Percentiles rank a stretch among this genome's conserved stretches.
Evolutionary conservation across 2,888 invertebrate species (phyloP).

Genomic region (Xestoiulus laeticollis): DNA sequence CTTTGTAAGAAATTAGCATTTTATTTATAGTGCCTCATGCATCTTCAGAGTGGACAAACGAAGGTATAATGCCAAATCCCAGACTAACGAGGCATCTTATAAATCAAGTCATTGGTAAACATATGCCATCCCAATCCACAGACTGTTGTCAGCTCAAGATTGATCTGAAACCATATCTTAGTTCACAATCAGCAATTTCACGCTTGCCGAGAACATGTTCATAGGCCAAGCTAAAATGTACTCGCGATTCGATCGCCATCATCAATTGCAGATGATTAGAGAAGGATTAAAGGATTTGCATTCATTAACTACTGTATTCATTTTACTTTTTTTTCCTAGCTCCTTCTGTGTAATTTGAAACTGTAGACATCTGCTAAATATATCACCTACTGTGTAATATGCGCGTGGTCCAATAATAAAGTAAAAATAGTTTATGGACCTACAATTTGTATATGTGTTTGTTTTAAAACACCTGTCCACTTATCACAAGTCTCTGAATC

Average conservation of each 20-base stretch:
- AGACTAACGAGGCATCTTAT: no score
- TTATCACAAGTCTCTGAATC: not conserved
- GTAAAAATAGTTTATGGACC: not conserved
- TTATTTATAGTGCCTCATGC: not conserved
- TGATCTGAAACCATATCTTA: not conserved
- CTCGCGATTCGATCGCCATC: not conserved
- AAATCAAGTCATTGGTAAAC: no score
- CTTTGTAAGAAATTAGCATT: not conserved
- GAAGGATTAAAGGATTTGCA: slow-evolving; percentile 14
- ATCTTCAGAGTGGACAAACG: not conserved
- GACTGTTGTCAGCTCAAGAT: not conserved
- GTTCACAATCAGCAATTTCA: not conserved
- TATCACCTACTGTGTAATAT: not conserved
- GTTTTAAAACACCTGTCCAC: not conserved
- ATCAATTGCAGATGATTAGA: slow-evolving; percentile 24
- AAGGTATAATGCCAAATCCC: no score
- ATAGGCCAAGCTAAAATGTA: not conserved
- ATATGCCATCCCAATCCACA: not conserved
- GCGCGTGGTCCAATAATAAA: not conserved
- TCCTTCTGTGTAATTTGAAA: not conserved
- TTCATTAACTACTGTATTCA: not conserved
- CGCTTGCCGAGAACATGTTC: not conserved
- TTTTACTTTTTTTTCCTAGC: not conserved
- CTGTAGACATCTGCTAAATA: not conserved
- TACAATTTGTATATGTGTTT: not conserved